phyloP scores from a whole-genome alignment of 2,888 invertebrate genomes.

The Drosophila neonasuta region DNA sequence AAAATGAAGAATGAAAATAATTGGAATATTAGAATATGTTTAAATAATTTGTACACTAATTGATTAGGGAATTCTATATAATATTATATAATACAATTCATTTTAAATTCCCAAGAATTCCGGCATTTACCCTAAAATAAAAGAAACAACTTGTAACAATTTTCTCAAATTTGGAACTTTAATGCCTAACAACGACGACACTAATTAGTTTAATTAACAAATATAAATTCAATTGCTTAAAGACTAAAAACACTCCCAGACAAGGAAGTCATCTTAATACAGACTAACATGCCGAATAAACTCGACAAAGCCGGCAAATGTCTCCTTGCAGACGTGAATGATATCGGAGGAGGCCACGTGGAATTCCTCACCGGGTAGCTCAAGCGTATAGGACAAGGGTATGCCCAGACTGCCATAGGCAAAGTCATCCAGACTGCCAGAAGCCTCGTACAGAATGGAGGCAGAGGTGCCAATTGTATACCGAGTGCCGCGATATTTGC shows the following conservation, averaged over 20 bases:
- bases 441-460: slow-evolving; percentile 84
- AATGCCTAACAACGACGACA: slow-evolving; percentile 67
- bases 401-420: slow-evolving; percentile 84
- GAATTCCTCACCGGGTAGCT: slow-evolving; percentile 85
- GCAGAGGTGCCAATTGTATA: slow-evolving; percentile 84
- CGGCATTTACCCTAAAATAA: neutral
- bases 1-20: too few species aligned
- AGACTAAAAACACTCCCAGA: slow-evolving; percentile 33
- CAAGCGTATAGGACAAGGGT: slow-evolving; percentile 85
- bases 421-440: slow-evolving; percentile 87
- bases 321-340: slow-evolving; percentile 81
- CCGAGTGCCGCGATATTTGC: slow-evolving; percentile 79
- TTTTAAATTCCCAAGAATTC: too few species aligned
- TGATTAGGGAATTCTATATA: too few species aligned
- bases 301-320: slow-evolving; percentile 81
- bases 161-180: slow-evolving; percentile 35
- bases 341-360: slow-evolving; percentile 80
- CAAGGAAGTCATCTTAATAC: slow-evolving; percentile 58
- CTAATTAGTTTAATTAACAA: slow-evolving; percentile 76
- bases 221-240: slow-evolving; percentile 74
- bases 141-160: neutral
- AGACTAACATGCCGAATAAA: slow-evolving; percentile 81
- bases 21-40: too few species aligned
- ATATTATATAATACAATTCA: too few species aligned
- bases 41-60: too few species aligned